Percentiles rank a stretch among this genome's conserved stretches.
phyloP scores from a whole-genome alignment of 2,888 invertebrate genomes.

The Rugalucina vietnamica region DNA sequence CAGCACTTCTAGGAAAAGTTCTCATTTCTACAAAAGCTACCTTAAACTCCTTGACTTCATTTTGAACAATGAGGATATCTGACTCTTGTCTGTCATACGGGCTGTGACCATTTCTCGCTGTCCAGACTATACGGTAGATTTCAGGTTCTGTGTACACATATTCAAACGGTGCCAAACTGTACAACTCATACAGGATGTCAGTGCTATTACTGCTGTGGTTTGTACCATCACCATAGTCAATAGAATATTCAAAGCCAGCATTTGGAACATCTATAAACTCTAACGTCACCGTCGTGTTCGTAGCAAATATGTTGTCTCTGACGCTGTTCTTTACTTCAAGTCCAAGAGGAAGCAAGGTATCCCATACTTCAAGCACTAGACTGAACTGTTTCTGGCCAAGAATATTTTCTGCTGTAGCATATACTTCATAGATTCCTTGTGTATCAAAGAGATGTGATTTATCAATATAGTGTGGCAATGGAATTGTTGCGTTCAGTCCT shows the following conservation, averaged over 20 bases:
- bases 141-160: conserved; percentile 30
- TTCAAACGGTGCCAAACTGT: conserved; percentile 20
- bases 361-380: conserved; percentile 38
- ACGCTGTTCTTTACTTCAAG: conserved; percentile 18
- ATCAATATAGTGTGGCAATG: background rate
- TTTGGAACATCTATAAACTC: conserved; percentile 43
- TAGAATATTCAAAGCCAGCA: conserved; percentile 54
- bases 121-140: conserved; percentile 33
- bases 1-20: background rate
- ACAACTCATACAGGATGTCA: conserved; percentile 27
- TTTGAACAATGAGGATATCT: conserved; percentile 24
- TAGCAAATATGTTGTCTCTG: conserved; percentile 5
- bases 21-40: conserved; percentile 43
- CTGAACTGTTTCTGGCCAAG: conserved; percentile 19
- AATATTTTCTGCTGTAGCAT: conserved; percentile 23
- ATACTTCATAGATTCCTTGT: conserved; percentile 40
- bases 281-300: background rate
- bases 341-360: conserved; percentile 26
- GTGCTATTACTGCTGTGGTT: background rate
- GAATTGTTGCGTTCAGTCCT: background rate
- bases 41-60: conserved; percentile 30
- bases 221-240: conserved; percentile 48
- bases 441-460: conserved; percentile 30
- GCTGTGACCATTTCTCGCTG: conserved; percentile 24
- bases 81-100: background rate